Evolutionary conservation across 2,888 invertebrate genomes (phyloP).

Genomic region (Augiades crinisus): DNA sequence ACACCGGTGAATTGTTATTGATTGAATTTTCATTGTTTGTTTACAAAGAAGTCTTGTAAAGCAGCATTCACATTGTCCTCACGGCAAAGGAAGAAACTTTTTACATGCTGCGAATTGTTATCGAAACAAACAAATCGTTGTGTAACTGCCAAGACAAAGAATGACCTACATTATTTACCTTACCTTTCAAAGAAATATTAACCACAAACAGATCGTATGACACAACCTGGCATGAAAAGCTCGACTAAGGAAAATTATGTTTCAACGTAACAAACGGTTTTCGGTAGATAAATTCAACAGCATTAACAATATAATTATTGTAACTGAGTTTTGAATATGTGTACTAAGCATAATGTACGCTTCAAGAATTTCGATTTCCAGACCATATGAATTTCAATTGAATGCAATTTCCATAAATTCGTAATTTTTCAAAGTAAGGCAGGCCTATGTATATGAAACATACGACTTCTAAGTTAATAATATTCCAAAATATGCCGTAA

Average conservation of each 20-base stretch:
- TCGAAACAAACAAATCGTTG: constrained; percentile 13
- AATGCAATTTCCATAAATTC: too few relatives aligned
- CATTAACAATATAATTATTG: too few relatives aligned
- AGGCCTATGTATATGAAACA: too few relatives aligned
- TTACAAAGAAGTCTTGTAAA: constrained; percentile 7
- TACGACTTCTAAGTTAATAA: too few relatives aligned
- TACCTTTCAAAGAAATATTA: not conserved
- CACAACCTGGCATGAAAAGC: not conserved
- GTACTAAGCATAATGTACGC: too few relatives aligned
- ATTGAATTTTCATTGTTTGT: constrained; percentile 2
- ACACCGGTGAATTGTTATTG: not conserved
- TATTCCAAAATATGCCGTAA: too few relatives aligned
- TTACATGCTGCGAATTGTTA: constrained; percentile 17
- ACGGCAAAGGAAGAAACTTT: constrained; percentile 19
- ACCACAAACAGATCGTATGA: constrained; percentile 16
- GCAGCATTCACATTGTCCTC: constrained; percentile 11
- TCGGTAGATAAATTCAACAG: too few relatives aligned
- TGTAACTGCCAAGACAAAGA: constrained; percentile 20
- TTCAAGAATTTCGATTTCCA: too few relatives aligned
- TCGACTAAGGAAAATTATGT: not conserved
- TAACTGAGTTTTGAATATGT: too few relatives aligned
- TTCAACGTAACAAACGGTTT: not conserved
- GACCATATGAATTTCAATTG: too few relatives aligned
- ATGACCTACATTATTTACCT: constrained; percentile 5
- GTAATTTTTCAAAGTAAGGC: too few relatives aligned